Percentiles rank a stretch among this genome's conserved stretches.
Conservation (phyloP, 2,888 invertebrate genomes). For the Heterodera filipjevi region DNA sequence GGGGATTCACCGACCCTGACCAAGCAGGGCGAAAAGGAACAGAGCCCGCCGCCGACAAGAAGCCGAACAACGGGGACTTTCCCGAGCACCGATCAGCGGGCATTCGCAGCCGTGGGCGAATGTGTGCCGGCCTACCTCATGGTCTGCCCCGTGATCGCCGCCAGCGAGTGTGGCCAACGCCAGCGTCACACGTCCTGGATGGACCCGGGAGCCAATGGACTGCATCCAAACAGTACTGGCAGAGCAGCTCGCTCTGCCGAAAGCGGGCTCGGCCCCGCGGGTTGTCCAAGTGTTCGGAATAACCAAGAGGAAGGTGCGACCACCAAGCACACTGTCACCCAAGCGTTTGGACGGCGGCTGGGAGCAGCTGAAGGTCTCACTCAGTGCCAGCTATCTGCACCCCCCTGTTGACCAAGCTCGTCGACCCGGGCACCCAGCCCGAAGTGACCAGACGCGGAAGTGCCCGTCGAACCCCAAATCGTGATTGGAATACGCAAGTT, state of each 20-base stretch:
- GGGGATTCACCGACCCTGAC: background rate
- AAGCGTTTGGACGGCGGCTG: constrained; percentile 5
- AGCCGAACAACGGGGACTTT: background rate
- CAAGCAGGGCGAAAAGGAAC: background rate
- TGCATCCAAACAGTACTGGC: background rate
- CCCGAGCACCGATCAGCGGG: background rate
- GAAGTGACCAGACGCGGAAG: background rate
- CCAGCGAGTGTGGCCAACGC: background rate
- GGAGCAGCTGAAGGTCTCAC: background rate
- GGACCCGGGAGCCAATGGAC: constrained; percentile 3
- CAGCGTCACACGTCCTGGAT: background rate
- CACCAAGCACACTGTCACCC: background rate
- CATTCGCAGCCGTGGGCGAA: background rate
- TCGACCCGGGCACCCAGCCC: background rate
- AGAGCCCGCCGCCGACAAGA: background rate
- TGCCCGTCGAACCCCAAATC: background rate
- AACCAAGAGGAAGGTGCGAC: background rate
- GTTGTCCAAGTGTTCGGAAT: background rate
- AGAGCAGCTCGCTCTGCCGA: background rate
- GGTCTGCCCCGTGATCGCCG: background rate
- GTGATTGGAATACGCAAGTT: constrained; percentile 11
- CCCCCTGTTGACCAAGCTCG: background rate
- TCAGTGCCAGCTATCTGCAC: background rate
- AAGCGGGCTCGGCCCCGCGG: background rate
- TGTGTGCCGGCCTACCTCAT: background rate